These are phyloP conservation scores for Bolinopsis microptera DNA, from an alignment of 37 sponge, comb jelly and placozoan genomes.

Conservation along the genomic window DNA sequence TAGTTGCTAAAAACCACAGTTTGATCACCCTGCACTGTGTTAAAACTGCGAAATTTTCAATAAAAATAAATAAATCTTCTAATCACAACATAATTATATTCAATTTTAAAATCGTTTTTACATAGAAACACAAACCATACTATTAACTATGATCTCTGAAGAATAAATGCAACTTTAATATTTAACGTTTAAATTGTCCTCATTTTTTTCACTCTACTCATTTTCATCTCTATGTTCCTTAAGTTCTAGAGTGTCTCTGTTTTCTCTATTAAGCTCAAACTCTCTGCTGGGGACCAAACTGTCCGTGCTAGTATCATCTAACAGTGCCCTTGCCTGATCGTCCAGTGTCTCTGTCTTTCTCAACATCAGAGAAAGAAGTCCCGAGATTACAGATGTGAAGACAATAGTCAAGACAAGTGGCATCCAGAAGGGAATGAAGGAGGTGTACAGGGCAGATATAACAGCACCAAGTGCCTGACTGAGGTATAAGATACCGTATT, in stretches of 20 bases:
- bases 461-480: conserved; percentile 44
- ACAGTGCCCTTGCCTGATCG: neutral
- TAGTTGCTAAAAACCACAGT: no score
- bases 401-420: neutral
- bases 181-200: no score
- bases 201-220: no score
- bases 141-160: no score
- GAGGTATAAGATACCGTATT: conserved; percentile 47
- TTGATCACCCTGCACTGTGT: no score
- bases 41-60: no score
- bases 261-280: neutral
- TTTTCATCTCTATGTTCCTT: no score
- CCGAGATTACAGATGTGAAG: neutral
- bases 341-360: neutral
- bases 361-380: neutral
- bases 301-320: neutral
- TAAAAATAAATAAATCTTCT: no score
- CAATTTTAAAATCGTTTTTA: no score
- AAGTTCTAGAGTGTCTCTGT: neutral
- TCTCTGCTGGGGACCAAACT: neutral
- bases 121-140: no score
- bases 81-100: no score
- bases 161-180: no score
- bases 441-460: neutral
- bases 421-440: conserved; percentile 32